These are phyloP conservation scores for Allygus modestus DNA, from an alignment of 2,888 invertebrate genomes.

Conservation along the genomic window DNA sequence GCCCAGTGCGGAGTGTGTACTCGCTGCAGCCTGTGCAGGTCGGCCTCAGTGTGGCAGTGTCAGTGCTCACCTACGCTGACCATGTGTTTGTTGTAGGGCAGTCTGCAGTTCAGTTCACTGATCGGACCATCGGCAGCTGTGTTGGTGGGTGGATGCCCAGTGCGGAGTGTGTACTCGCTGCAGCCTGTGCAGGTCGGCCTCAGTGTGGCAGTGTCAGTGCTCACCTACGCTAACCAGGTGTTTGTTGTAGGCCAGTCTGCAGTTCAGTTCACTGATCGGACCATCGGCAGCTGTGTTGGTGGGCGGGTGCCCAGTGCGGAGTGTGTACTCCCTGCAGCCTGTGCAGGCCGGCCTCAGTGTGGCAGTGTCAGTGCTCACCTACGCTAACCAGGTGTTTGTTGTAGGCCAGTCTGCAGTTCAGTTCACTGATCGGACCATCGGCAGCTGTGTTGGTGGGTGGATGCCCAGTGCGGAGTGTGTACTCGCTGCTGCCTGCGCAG, in stretches of 20 bases:
- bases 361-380: slow-evolving; percentile 67
- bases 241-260: slow-evolving; percentile 70
- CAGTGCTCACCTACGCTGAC: too few species aligned
- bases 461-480: slow-evolving; percentile 70
- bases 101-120: slow-evolving; percentile 75
- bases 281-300: slow-evolving; percentile 75
- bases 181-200: too few species aligned
- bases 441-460: slow-evolving; percentile 74
- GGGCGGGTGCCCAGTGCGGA: slow-evolving; percentile 73
- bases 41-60: neutral
- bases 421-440: slow-evolving; percentile 76
- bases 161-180: slow-evolving; percentile 73
- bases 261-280: slow-evolving; percentile 76
- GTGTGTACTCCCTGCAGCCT: slow-evolving; percentile 73
- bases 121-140: slow-evolving; percentile 75
- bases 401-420: slow-evolving; percentile 73
- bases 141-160: slow-evolving; percentile 74
- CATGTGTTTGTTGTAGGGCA: slow-evolving; percentile 70
- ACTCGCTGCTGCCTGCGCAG: slow-evolving; percentile 76
- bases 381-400: too few species aligned
- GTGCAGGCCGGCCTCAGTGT: too few species aligned
- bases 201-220: neutral
- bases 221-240: too few species aligned
- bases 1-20: slow-evolving; percentile 71
- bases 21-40: too few species aligned